phyloP scores from a whole-genome alignment of 2,888 invertebrate species.

The Agrilus cyanescens region DNA sequence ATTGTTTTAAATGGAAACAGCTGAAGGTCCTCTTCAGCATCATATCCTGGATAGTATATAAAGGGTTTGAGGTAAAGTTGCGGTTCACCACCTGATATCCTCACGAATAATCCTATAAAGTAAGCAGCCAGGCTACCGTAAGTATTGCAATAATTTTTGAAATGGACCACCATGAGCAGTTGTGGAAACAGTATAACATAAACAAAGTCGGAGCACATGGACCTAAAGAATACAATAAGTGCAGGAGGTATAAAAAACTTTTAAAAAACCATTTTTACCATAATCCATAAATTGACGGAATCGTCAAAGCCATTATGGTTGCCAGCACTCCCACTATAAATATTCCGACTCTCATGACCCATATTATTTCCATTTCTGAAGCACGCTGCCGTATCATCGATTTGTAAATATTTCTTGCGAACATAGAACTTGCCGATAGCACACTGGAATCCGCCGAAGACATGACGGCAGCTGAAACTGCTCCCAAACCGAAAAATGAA shows the following conservation, averaged over 20 bases:
- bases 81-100: slow-evolving; percentile 81
- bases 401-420: slow-evolving; percentile 96
- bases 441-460: slow-evolving; percentile 98
- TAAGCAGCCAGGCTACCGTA: slow-evolving; percentile 91
- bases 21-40: slow-evolving; percentile 53
- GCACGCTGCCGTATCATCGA: slow-evolving; percentile 92
- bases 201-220: slow-evolving; percentile 96
- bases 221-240: slow-evolving; percentile 56
- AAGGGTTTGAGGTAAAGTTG: slow-evolving; percentile 69
- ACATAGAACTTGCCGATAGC: slow-evolving; percentile 96
- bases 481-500: slow-evolving; percentile 95
- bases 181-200: slow-evolving; percentile 98
- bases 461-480: slow-evolving; percentile 99
- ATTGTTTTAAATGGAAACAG: slow-evolving; percentile 93
- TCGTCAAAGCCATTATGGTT: slow-evolving; percentile 93
- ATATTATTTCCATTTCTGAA: slow-evolving; percentile 94
- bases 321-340: slow-evolving; percentile 84
- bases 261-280: slow-evolving; percentile 49
- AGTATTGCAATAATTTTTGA: slow-evolving; percentile 88
- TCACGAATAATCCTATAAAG: slow-evolving; percentile 68
- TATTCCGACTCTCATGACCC: slow-evolving; percentile 89
- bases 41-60: slow-evolving; percentile 80
- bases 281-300: slow-evolving; percentile 93
- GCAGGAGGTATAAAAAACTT: neutral
- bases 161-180: slow-evolving; percentile 94